Conservation (phyloP, 1,140 invertebrate species). For the Rhynchophorus ferrugineus region DNA sequence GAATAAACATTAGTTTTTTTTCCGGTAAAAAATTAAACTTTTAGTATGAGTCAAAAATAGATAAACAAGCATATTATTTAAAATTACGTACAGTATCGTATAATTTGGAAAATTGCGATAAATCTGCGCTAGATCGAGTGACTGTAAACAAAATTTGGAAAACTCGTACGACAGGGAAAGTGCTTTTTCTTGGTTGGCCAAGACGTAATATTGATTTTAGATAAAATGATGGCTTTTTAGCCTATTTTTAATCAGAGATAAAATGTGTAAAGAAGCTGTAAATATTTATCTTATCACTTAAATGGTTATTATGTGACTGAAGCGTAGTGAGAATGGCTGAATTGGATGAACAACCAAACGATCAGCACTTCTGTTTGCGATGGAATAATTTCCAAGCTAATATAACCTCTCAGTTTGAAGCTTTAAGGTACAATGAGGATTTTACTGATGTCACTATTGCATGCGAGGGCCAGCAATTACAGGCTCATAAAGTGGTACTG, state of each 20-base stretch:
- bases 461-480: constrained; percentile 66
- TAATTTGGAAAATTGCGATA: too few relatives aligned
- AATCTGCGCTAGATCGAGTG: too few relatives aligned
- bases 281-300: constrained; percentile 4
- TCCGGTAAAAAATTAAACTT: too few relatives aligned
- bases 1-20: too few relatives aligned
- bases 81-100: too few relatives aligned
- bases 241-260: background rate
- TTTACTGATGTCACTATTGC: constrained; percentile 78
- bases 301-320: constrained; percentile 1
- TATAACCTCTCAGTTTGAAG: constrained; percentile 74
- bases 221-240: too few relatives aligned
- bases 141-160: too few relatives aligned
- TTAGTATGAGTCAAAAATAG: too few relatives aligned
- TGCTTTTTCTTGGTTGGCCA: constrained; percentile 37
- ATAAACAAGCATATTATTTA: too few relatives aligned
- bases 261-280: background rate
- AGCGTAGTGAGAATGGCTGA: constrained; percentile 8
- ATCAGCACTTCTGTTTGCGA: constrained; percentile 84
- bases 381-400: constrained; percentile 91
- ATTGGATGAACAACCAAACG: constrained; percentile 41
- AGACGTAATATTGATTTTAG: constrained; percentile 37
- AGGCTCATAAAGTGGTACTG: constrained; percentile 73
- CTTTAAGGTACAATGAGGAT: constrained; percentile 69
- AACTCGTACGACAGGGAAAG: constrained; percentile 27